Conservation (phyloP, 2,113 vertebrate species). For the Macquaria ambigua region DNA sequence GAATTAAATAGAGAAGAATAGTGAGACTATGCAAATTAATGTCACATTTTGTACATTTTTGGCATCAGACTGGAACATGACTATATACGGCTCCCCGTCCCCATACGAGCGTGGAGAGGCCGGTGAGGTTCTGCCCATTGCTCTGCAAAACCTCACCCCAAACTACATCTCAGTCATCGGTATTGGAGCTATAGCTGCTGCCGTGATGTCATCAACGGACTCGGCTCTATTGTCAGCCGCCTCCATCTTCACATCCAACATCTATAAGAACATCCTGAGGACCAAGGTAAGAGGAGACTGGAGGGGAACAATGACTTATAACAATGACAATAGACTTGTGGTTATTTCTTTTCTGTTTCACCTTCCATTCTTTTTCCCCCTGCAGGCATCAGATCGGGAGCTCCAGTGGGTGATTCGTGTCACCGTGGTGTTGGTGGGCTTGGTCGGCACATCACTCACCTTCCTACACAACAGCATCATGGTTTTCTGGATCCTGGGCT, state of each 20-base stretch:
- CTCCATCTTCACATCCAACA: conserved; percentile 73
- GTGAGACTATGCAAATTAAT: background rate
- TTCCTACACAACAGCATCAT: conserved; percentile 80
- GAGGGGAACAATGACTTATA: background rate
- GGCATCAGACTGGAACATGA: conserved; percentile 72
- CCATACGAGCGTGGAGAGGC: conserved; percentile 56
- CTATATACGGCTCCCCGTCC: conserved; percentile 50
- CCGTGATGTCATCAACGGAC: conserved; percentile 80
- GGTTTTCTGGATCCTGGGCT: conserved; percentile 84
- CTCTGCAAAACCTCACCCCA: conserved; percentile 66
- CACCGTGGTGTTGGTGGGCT: conserved; percentile 81
- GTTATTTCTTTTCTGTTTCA: background rate
- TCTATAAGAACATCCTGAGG: conserved; percentile 70
- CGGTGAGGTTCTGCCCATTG: conserved; percentile 60
- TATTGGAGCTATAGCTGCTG: conserved; percentile 74
- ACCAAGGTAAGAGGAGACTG: conserved; percentile 27
- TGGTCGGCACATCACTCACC: conserved; percentile 76
- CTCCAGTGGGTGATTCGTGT: conserved; percentile 83
- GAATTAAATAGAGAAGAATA: background rate
- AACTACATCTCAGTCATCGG: conserved; percentile 57
- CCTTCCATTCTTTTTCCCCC: background rate
- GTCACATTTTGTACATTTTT: background rate
- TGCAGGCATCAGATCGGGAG: conserved; percentile 84
- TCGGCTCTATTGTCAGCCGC: conserved; percentile 74
- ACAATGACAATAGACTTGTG: background rate